Percentiles rank a stretch among this genome's conserved stretches.
These are phyloP conservation scores for Muschampia plurimacula DNA, from an alignment of 2,888 invertebrate genomes.

Conservation along the genomic window DNA sequence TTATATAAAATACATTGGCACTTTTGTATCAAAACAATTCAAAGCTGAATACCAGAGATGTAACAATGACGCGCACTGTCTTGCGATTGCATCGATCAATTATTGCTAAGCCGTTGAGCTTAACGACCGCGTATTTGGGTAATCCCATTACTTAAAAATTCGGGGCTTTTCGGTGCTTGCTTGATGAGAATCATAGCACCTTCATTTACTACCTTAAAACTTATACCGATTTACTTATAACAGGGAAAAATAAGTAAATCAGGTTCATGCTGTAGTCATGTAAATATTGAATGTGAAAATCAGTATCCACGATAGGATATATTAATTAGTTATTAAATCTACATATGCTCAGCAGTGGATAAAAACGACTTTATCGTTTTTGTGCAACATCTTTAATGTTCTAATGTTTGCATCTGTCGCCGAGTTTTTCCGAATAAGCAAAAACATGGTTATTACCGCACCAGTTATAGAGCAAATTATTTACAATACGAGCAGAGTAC, in stretches of 20 bases:
- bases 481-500: conserved; percentile 15
- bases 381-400: conserved; percentile 10
- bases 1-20: background rate
- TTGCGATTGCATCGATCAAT: background rate
- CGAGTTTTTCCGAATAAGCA: conserved; percentile 15
- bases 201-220: too few species aligned
- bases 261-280: too few species aligned
- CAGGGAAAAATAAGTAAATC: too few species aligned
- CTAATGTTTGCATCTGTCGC: conserved; percentile 4
- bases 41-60: background rate
- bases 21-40: background rate
- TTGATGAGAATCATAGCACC: too few species aligned
- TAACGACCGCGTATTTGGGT: conserved; percentile 21
- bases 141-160: conserved; percentile 4
- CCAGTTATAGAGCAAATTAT: conserved; percentile 12
- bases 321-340: too few species aligned
- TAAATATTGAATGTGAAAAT: background rate
- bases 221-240: too few species aligned
- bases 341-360: background rate
- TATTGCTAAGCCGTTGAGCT: conserved; percentile 11
- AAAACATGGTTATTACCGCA: conserved; percentile 24
- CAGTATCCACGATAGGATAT: background rate
- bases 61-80: background rate
- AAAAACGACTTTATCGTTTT: conserved; percentile 25
- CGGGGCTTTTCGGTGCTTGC: too few species aligned